Conservation (phyloP, 2,113 vertebrate species). For the Thalassoma bifasciatum region DNA sequence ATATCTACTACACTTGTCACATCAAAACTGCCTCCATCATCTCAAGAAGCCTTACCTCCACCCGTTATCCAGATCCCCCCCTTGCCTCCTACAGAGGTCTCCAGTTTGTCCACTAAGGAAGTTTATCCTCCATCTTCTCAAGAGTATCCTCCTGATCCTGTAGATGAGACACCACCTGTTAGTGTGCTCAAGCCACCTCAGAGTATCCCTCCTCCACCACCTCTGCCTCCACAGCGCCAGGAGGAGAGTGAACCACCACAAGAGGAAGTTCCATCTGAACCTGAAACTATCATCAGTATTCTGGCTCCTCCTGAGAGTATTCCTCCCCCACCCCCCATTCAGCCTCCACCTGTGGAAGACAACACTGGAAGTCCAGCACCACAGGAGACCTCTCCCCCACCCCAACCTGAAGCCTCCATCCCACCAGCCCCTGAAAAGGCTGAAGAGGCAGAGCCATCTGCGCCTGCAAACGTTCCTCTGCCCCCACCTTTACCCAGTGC, state of each 20-base stretch:
- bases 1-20: not conserved
- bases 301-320: constrained; percentile 56
- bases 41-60: not conserved
- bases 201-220: constrained; percentile 61
- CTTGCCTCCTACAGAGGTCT: not conserved
- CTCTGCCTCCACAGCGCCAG: constrained; percentile 3
- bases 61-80: constrained; percentile 11
- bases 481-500: constrained; percentile 51
- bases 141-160: constrained; percentile 4
- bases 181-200: constrained; percentile 42
- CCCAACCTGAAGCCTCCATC: constrained; percentile 26
- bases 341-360: constrained; percentile 10
- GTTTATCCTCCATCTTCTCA: constrained; percentile 17
- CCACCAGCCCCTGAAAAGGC: constrained; percentile 24
- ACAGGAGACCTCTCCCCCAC: constrained; percentile 24
- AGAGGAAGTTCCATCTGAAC: constrained; percentile 12
- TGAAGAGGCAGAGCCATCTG: constrained; percentile 23
- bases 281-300: constrained; percentile 34
- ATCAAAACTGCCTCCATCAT: not conserved
- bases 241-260: constrained; percentile 24
- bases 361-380: constrained; percentile 14
- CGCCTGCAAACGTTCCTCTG: constrained; percentile 32
- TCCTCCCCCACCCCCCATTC: constrained; percentile 50
- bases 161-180: constrained; percentile 14
- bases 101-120: constrained; percentile 14